Percentiles rank a stretch among this genome's conserved stretches.
Conservation (phyloP, 2,113 vertebrate species). For the Ptychochromis oligacanthus region DNA sequence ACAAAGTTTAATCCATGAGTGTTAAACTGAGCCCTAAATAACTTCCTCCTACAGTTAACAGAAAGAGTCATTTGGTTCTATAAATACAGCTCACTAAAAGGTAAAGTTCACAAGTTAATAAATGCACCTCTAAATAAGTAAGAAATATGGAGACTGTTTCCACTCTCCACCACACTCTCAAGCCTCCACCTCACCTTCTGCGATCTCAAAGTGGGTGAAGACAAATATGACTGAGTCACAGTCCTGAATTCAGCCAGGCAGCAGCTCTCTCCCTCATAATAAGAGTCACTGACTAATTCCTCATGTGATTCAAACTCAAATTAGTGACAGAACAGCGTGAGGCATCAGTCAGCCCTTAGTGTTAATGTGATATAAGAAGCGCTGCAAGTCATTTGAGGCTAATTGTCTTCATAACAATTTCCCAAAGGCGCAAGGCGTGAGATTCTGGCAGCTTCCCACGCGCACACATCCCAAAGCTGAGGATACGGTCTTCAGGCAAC, state of each 20-base stretch:
- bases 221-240: background rate
- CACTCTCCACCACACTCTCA: too few relatives aligned
- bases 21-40: background rate
- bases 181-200: background rate
- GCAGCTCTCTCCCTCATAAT: background rate
- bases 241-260: background rate
- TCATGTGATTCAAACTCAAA: conserved; percentile 13
- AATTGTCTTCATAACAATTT: conserved; percentile 40
- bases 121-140: background rate
- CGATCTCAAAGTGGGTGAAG: background rate
- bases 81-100: background rate
- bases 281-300: conserved; percentile 9
- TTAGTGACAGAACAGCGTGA: conserved; percentile 20
- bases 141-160: background rate
- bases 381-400: conserved; percentile 20
- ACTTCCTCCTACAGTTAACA: background rate
- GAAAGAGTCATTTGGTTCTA: background rate
- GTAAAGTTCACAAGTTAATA: background rate
- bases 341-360: background rate
- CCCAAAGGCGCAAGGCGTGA: background rate
- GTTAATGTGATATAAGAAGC: background rate
- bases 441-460: conserved; percentile 21
- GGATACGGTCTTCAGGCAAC: conserved; percentile 10
- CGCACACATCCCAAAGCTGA: background rate
- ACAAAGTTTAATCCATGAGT: too few relatives aligned